Evolutionary conservation across 1,140 invertebrate genomes (phyloP).

Genomic region (Zaprionus gabonicus): DNA sequence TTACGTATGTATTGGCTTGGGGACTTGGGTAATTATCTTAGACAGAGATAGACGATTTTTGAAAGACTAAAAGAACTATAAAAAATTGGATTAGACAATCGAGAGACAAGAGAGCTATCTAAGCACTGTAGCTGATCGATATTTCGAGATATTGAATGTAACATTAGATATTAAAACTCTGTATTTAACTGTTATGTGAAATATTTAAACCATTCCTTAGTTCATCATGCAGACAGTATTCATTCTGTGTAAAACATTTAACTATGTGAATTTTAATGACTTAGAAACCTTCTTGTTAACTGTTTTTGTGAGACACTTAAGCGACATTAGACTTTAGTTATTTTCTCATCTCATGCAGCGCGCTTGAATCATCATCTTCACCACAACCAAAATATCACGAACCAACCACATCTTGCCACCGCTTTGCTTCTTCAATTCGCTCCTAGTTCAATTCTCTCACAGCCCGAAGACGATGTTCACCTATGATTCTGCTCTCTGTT

Average conservation of each 20-base stretch:
- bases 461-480: conserved; percentile 44
- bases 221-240: not conserved
- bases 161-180: no score
- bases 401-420: conserved; percentile 21
- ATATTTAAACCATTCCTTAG: not conserved
- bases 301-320: not conserved
- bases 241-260: no score
- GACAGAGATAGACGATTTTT: conserved; percentile 5
- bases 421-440: conserved; percentile 43
- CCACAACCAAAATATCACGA: conserved; percentile 19
- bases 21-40: conserved; percentile 66
- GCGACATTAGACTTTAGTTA: conserved; percentile 14
- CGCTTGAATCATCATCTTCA: conserved; percentile 32
- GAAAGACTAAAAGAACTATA: not conserved
- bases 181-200: not conserved
- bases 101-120: not conserved
- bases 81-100: not conserved
- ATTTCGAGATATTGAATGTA: no score
- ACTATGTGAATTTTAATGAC: no score
- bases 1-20: conserved; percentile 43
- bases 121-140: not conserved
- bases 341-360: conserved; percentile 40
- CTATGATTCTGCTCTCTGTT: conserved; percentile 46
- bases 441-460: conserved; percentile 3
- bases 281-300: not conserved